Conservation (phyloP, 2,888 invertebrate genomes). For the Ophioninae sp. region DNA sequence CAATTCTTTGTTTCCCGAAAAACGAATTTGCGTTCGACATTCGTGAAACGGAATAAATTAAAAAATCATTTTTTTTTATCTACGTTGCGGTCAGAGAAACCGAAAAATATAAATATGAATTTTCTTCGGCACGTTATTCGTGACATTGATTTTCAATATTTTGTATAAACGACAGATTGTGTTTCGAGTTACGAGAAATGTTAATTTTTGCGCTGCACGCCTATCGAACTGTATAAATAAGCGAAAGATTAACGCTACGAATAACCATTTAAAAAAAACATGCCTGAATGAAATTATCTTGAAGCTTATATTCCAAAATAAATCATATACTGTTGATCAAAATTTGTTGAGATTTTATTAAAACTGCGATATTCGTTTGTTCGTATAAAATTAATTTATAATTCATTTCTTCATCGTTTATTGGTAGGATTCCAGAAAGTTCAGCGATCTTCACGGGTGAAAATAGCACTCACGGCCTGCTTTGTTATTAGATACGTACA, state of each 20-base stretch:
- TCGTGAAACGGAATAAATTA: background rate
- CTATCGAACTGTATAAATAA: conserved; percentile 54
- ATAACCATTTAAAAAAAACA: conserved; percentile 43
- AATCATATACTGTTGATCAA: conserved; percentile 59
- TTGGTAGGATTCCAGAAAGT: conserved; percentile 60
- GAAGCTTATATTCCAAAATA: conserved; percentile 63
- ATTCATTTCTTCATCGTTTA: conserved; percentile 51
- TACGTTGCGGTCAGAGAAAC: background rate
- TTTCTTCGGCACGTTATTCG: too few species aligned
- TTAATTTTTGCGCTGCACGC: conserved; percentile 11
- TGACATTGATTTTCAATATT: background rate
- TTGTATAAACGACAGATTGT: background rate
- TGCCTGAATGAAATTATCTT: conserved; percentile 57
- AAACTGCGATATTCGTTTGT: conserved; percentile 19
- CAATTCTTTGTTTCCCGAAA: background rate
- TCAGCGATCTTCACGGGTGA: conserved; percentile 58
- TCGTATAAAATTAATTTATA: conserved; percentile 40
- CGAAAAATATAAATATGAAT: background rate
- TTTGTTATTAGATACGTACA: conserved; percentile 60
- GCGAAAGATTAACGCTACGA: conserved; percentile 47
- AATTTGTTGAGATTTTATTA: conserved; percentile 26
- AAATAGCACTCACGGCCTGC: conserved; percentile 60
- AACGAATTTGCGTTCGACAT: background rate
- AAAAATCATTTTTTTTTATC: too few species aligned
- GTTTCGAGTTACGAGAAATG: background rate